A percentile compares a stretch with the other conserved stretches of the same genome.
phyloP scores from a whole-genome alignment of 1,140 invertebrate genomes.

The Homalodisca vitripennis region DNA sequence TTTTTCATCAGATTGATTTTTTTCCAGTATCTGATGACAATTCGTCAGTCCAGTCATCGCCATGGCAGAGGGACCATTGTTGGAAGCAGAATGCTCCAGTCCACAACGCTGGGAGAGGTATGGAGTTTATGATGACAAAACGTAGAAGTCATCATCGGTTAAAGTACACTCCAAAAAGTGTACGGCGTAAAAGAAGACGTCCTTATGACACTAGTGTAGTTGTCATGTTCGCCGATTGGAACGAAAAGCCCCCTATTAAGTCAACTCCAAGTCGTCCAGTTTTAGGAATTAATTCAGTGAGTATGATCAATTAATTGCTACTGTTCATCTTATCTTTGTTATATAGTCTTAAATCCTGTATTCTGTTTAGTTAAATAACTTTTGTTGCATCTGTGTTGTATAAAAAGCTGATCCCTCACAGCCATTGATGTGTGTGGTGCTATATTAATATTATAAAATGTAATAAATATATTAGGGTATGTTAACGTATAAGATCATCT shows the following conservation, averaged over 20 bases:
- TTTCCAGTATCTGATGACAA: slow-evolving; percentile 78
- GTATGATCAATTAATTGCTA: too few relatives aligned
- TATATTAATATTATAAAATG: too few relatives aligned
- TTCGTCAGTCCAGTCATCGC: slow-evolving; percentile 82
- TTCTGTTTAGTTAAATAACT: too few relatives aligned
- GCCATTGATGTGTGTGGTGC: too few relatives aligned
- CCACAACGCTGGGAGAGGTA: slow-evolving; percentile 66
- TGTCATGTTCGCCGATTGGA: slow-evolving; percentile 25
- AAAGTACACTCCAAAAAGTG: slow-evolving; percentile 25
- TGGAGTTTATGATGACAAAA: slow-evolving; percentile 69
- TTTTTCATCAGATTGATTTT: slow-evolving; percentile 15
- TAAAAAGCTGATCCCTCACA: too few relatives aligned
- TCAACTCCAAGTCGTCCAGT: neutral
- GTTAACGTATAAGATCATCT: too few relatives aligned
- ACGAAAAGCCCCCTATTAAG: slow-evolving; percentile 1
- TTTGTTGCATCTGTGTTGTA: too few relatives aligned
- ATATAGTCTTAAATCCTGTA: too few relatives aligned
- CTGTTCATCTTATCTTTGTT: too few relatives aligned
- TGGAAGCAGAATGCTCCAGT: slow-evolving; percentile 79
- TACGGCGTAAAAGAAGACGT: slow-evolving; percentile 56
- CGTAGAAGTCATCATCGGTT: slow-evolving; percentile 42
- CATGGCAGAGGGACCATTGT: slow-evolving; percentile 82
- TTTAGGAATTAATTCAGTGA: slow-evolving; percentile 5
- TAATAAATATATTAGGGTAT: too few relatives aligned
- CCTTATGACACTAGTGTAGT: slow-evolving; percentile 52